These are phyloP conservation scores for Coptodon bakossiorum DNA, from an alignment of 2,113 vertebrate genomes.

Conservation along the genomic window DNA sequence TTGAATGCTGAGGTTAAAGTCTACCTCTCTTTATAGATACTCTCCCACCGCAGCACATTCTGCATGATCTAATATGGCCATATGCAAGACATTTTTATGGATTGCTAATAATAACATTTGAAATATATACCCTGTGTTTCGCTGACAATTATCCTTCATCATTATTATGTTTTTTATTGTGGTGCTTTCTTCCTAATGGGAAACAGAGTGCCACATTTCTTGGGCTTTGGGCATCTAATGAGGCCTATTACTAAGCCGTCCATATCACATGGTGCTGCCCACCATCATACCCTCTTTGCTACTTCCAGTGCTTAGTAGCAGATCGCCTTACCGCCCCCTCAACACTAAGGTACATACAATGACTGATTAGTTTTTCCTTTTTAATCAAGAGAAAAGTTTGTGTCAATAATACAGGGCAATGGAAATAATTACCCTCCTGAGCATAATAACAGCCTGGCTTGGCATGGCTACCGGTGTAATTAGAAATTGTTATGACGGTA, in stretches of 20 bases:
- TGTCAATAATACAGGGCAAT: conserved; percentile 8
- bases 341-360: not conserved
- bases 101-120: not conserved
- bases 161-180: not conserved
- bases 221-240: conserved; percentile 28
- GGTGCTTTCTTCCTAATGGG: conserved; percentile 18
- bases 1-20: not conserved
- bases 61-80: not conserved
- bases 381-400: conserved; percentile 25
- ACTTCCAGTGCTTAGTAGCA: not conserved
- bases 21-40: not conserved
- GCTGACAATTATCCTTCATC: conserved; percentile 9
- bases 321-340: conserved; percentile 9
- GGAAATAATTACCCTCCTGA: conserved; percentile 36
- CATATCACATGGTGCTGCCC: not conserved
- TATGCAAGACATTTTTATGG: not conserved
- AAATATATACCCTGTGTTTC: not conserved
- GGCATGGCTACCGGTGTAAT: conserved; percentile 6
- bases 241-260: conserved; percentile 8
- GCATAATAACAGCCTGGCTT: not conserved
- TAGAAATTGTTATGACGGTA: conserved; percentile 20
- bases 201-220: conserved; percentile 25
- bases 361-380: conserved; percentile 12
- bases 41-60: not conserved
- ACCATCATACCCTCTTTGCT: not conserved